Conservation (phyloP, 2,113 vertebrate species). For the Bubo bubo region DNA sequence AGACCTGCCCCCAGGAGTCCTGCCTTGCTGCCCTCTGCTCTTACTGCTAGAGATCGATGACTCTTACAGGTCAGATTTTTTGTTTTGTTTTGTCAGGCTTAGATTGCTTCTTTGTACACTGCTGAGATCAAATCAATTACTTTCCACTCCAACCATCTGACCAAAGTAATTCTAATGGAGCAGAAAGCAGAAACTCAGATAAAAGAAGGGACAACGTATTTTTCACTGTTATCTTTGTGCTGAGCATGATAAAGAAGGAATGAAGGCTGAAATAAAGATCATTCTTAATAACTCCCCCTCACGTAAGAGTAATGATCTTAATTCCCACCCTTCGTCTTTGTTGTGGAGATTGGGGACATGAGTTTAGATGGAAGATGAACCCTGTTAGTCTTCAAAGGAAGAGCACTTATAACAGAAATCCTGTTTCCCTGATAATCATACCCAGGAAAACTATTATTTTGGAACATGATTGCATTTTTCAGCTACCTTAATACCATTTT, state of each 20-base stretch:
- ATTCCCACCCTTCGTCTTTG: slow-evolving; percentile 59
- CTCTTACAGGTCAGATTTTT: slow-evolving; percentile 69
- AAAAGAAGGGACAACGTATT: slow-evolving; percentile 46
- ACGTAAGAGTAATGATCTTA: slow-evolving; percentile 35
- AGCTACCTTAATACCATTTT: slow-evolving; percentile 63
- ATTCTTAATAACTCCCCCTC: slow-evolving; percentile 46
- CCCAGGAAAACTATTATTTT: slow-evolving; percentile 71
- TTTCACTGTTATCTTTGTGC: slow-evolving; percentile 48
- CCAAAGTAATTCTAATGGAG: slow-evolving; percentile 67
- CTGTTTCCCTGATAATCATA: slow-evolving; percentile 51
- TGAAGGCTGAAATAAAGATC: slow-evolving; percentile 38
- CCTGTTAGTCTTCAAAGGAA: slow-evolving; percentile 35
- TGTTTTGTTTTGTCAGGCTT: slow-evolving; percentile 66
- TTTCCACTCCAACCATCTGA: slow-evolving; percentile 57
- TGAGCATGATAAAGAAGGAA: slow-evolving; percentile 57
- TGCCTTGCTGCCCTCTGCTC: slow-evolving; percentile 37
- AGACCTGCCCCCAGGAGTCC: slow-evolving; percentile 50
- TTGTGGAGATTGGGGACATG: slow-evolving; percentile 36
- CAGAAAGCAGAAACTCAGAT: slow-evolving; percentile 65
- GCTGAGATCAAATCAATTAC: slow-evolving; percentile 60
- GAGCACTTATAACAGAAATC: slow-evolving; percentile 24
- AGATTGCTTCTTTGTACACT: slow-evolving; percentile 44
- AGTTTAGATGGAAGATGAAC: slow-evolving; percentile 59
- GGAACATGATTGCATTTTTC: slow-evolving; percentile 59
- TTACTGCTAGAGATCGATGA: slow-evolving; percentile 53